Percentiles rank a stretch among this genome's conserved stretches.
Conservation (phyloP, 2,113 vertebrate species). For the Solenodon paradoxus region DNA sequence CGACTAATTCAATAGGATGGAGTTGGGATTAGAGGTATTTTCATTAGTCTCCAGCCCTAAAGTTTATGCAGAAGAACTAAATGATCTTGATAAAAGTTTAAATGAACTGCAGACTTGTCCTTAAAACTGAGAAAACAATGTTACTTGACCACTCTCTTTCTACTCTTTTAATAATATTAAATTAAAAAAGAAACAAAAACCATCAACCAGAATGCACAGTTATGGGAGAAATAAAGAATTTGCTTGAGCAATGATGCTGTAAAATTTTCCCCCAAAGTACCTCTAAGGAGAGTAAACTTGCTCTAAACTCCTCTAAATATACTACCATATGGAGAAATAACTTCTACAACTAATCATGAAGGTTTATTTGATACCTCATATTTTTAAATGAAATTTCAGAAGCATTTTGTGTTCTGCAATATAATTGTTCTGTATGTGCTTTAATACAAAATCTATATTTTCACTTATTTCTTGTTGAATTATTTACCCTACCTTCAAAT, state of each 20-base stretch:
- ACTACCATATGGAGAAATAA: neutral
- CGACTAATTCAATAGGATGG: conserved; percentile 29
- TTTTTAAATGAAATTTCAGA: conserved; percentile 37
- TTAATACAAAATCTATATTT: conserved; percentile 54
- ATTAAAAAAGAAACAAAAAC: neutral
- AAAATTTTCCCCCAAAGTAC: neutral
- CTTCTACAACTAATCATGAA: neutral
- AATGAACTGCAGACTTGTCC: neutral
- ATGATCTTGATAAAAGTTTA: neutral
- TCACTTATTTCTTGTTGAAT: conserved; percentile 58
- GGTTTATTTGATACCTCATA: neutral
- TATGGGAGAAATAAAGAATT: neutral
- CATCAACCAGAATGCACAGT: neutral
- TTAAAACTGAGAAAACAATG: neutral
- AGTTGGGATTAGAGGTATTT: neutral
- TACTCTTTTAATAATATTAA: neutral
- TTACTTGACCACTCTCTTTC: neutral
- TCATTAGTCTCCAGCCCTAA: neutral
- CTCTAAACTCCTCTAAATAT: neutral
- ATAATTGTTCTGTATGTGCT: conserved; percentile 34
- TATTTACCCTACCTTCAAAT: conserved; percentile 22
- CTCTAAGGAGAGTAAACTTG: neutral
- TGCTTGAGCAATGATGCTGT: neutral
- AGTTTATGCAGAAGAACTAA: neutral
- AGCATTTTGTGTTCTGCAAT: conserved; percentile 26